Base-by-base conservation (phyloP, 2,797 vertebrate species). In the Sebastes steindachneri region DNA sequence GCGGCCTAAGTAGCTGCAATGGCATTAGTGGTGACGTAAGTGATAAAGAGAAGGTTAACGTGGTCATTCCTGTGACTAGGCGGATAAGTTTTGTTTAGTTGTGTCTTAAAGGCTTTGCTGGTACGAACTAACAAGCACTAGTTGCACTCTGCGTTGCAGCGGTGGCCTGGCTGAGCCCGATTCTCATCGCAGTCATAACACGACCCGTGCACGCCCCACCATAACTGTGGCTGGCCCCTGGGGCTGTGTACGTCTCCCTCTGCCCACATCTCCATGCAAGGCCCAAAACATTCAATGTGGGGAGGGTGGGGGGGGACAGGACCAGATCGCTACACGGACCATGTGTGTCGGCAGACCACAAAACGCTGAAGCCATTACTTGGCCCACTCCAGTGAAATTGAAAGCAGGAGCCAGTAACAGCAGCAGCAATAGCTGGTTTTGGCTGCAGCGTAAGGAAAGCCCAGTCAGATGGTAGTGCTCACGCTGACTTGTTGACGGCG, bases 311-410 rank as follows among this genome's bases (percentile, higher is more conserved):
- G 26, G 23, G 15, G 5, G 5, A 7, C 83, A 35, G 84, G 73
- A 85, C 77, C 64, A 64, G 86, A 88, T 80, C 75, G 83, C 91
- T 92, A 92, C 92, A 91, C 77, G 57, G 87, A 93, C 93, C 95
- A 95, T 93, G 91, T 95, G 95, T 92, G 93, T 89, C 88, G 83
- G 91, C 90, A 88, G 88, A 95, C 94, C 91, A 83, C 95, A 94
- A 94, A 94, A 93, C 31, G 76, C 89, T 89, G 86, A 91, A 94
- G 91, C 93, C 92, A 93, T 95, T 95, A 95, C 87, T 89, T 74
- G 89, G 85, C 92, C 88, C 87, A 83, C 89, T 92, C 84, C 75
- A 29, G 86, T 86, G 78, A 95, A 95, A 95, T 95, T 95, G 88
- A 93, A 95, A 95, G 90, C 95, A 96, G 95, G 88, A 92, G 90